phyloP scores from a whole-genome alignment of 2,888 invertebrate species.

The Rhyacophila evoluta region DNA sequence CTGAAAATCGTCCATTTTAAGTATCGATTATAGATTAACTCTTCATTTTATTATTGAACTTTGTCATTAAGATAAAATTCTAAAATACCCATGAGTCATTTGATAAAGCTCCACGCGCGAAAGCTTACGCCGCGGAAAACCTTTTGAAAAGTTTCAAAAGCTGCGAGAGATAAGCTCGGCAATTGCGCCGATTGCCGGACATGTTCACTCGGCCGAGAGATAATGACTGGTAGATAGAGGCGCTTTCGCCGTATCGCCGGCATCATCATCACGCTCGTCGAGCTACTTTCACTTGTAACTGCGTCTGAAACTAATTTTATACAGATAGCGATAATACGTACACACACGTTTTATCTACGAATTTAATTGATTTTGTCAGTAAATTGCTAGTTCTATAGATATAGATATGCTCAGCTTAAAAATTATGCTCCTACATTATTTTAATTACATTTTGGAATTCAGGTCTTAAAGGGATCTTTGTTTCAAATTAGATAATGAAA shows the following conservation, averaged over 20 bases:
- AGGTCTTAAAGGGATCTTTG: no score
- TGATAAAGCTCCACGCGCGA: background rate
- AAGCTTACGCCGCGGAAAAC: conserved; percentile 17
- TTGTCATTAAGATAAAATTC: conserved; percentile 4
- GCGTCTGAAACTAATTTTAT: background rate
- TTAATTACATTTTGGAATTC: no score
- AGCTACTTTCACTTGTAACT: background rate
- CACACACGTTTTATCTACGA: background rate
- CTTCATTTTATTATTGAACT: conserved; percentile 12
- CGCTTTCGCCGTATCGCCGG: conserved; percentile 16
- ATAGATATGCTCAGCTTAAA: no score
- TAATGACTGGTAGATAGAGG: conserved; percentile 43
- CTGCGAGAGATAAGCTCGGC: conserved; percentile 29
- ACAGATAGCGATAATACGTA: background rate
- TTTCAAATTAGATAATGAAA: no score
- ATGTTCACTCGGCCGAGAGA: conserved; percentile 45
- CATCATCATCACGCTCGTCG: conserved; percentile 14
- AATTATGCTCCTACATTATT: no score
- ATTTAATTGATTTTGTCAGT: background rate
- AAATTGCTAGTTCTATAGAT: no score
- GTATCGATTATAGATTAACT: conserved; percentile 22
- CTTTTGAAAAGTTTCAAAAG: conserved; percentile 24
- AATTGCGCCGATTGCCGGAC: conserved; percentile 37
- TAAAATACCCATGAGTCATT: conserved; percentile 21
- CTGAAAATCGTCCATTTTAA: background rate